Conservation (phyloP, 2,113 vertebrate genomes). For the Plecotus auritus region DNA sequence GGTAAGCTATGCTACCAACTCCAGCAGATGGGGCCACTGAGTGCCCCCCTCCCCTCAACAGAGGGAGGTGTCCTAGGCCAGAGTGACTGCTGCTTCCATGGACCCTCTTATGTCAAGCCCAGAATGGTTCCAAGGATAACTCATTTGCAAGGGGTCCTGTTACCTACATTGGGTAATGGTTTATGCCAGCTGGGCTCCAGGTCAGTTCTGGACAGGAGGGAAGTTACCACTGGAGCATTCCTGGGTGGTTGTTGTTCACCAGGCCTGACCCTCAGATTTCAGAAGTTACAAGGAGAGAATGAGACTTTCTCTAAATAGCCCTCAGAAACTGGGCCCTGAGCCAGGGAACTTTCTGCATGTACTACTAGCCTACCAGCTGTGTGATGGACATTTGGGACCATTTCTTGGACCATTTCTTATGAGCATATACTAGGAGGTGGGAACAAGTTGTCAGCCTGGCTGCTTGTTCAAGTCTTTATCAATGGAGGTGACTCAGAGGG, state of each 20-base stretch:
- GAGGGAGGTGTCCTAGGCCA: not conserved
- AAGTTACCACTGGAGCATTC: not conserved
- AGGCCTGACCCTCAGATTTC: not conserved
- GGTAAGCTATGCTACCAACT: not conserved
- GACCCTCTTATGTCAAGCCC: not conserved
- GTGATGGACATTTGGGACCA: not conserved
- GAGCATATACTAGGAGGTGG: not conserved
- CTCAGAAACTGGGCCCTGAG: not conserved
- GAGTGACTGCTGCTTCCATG: not conserved
- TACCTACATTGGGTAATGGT: not conserved
- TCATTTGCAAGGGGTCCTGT: not conserved
- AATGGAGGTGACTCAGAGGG: not conserved
- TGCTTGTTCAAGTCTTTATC: slow-evolving; percentile 15
- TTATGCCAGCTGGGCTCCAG: not conserved
- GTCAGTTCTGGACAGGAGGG: not conserved
- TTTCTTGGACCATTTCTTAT: slow-evolving; percentile 16
- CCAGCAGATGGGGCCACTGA: not conserved
- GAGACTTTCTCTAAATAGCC: not conserved
- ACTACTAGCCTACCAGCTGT: not conserved
- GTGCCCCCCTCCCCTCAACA: not conserved
- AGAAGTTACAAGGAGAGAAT: not conserved
- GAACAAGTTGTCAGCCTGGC: not conserved
- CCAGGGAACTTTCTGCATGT: slow-evolving; percentile 35
- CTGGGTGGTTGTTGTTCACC: not conserved
- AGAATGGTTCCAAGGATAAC: slow-evolving; percentile 17